Base-by-base conservation (phyloP, 2,797 vertebrate species). In the Lophius americanus region DNA sequence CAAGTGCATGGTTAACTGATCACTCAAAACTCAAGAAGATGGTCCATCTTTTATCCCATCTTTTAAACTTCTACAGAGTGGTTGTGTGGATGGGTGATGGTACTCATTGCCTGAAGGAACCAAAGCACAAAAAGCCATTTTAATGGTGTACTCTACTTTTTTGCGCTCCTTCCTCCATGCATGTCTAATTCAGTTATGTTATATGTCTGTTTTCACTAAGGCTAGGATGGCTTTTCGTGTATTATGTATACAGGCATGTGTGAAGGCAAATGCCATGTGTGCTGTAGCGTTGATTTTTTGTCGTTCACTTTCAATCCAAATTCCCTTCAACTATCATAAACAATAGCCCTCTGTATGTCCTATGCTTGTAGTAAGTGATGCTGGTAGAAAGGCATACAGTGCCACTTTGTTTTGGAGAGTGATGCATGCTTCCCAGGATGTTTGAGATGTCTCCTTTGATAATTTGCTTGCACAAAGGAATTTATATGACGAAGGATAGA, bases 261-360 rank as follows among this genome's bases (percentile, higher is more conserved):
- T 62, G 77, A 33, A 51, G 81, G 62, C 32, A 70, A 71, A 71
- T 64, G 55, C 46, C 54, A 56, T 64, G 55, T 71, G 44, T 69
- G 66, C 56, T 81, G 64, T 66, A 84, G 65, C 37, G 14, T 47
- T 60, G 55, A 78, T 44, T 46, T 74, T 57, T n/a, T 35, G 35
- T 10, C 14, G 50, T 32, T 64, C 65, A 72, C 75, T 76, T 70
- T 86, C 47, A 60, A 62, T 51, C 64, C 54, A 55, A 23, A 23
- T 75, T 66, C 68, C 49, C 70, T 68, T 78, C 55, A 79, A 23
- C 10, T 51, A 55, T 37, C 49, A 50, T 51, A 64, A 84, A 93
- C 88, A 90, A 90, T 74, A 57, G 73, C 13, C 65, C 78, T 85
- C 67, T 91, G 79, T 89, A 71, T 56, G 70, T 84, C 76, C 65